A percentile compares a stretch with the other conserved stretches of the same genome.
Evolutionary conservation across 2,888 invertebrate genomes (phyloP).

Genomic region (Orthosia gracilis): DNA sequence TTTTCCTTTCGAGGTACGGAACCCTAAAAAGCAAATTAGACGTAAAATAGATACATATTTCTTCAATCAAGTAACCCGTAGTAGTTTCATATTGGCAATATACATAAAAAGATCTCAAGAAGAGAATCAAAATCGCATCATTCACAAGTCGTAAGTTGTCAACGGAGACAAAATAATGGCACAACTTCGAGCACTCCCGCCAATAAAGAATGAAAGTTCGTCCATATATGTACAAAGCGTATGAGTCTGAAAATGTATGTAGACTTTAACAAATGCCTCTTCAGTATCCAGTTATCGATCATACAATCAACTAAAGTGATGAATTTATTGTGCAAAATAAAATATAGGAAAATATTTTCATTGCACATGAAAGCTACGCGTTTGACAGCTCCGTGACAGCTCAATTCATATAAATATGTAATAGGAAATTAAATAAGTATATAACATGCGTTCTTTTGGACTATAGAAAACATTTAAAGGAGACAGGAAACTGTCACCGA

Average conservation of each 20-base stretch:
- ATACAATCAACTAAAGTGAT: background rate
- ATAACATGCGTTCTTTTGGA: slow-evolving; percentile 55
- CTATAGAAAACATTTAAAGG: slow-evolving; percentile 75
- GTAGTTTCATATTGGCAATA: background rate
- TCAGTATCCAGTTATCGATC: background rate
- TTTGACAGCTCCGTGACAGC: background rate
- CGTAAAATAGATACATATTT: no score
- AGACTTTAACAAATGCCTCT: slow-evolving; percentile 5
- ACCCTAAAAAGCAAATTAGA: no score
- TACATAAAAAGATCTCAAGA: background rate
- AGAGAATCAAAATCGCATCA: slow-evolving; percentile 13
- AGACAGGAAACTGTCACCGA: slow-evolving; percentile 89
- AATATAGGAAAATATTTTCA: slow-evolving; percentile 1
- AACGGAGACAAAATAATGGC: slow-evolving; percentile 28
- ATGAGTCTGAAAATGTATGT: slow-evolving; percentile 3
- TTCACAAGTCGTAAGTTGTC: background rate
- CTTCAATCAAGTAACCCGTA: no score
- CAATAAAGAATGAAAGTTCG: background rate
- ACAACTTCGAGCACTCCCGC: slow-evolving; percentile 4
- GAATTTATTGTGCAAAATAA: background rate
- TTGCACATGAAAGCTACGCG: background rate
- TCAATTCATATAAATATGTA: slow-evolving; percentile 6
- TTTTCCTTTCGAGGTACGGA: no score
- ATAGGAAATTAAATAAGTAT: slow-evolving; percentile 47
- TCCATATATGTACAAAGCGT: background rate